A percentile compares a stretch with the other conserved stretches of the same genome.
These are phyloP conservation scores for Bothrops jararaca DNA, from an alignment of 2,113 vertebrate genomes.

Conservation along the genomic window DNA sequence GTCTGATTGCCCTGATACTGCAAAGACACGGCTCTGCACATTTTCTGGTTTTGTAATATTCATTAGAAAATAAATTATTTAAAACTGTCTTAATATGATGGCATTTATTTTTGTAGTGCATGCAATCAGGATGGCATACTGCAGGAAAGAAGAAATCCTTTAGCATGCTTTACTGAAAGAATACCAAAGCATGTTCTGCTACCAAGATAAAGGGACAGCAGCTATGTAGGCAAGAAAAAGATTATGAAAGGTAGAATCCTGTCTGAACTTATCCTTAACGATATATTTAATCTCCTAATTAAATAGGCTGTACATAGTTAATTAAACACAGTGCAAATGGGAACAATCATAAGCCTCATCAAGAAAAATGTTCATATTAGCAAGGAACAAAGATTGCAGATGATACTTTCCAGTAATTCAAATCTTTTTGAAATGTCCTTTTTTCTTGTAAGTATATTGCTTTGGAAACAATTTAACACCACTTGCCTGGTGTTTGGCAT, in stretches of 20 bases:
- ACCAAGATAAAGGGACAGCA: not conserved
- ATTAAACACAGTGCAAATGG: slow-evolving; percentile 11
- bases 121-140: not conserved
- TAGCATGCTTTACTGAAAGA: not conserved
- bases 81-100: not conserved
- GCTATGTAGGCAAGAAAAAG: not conserved
- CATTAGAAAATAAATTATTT: not conserved
- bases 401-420: slow-evolving; percentile 1
- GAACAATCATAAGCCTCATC: not conserved
- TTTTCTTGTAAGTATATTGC: not conserved
- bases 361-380: slow-evolving; percentile 12
- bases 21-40: not conserved
- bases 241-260: not conserved
- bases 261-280: slow-evolving; percentile 11
- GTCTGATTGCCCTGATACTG: not conserved
- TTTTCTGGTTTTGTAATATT: not conserved
- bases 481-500: not conserved
- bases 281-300: slow-evolving; percentile 17
- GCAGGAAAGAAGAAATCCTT: not conserved
- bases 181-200: not conserved
- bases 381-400: not conserved
- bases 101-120: not conserved
- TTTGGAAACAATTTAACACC: not conserved
- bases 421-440: not conserved
- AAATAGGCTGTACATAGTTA: slow-evolving; percentile 3